Conservation (phyloP, 2,888 invertebrate species). For the Dryomyza anilis region DNA sequence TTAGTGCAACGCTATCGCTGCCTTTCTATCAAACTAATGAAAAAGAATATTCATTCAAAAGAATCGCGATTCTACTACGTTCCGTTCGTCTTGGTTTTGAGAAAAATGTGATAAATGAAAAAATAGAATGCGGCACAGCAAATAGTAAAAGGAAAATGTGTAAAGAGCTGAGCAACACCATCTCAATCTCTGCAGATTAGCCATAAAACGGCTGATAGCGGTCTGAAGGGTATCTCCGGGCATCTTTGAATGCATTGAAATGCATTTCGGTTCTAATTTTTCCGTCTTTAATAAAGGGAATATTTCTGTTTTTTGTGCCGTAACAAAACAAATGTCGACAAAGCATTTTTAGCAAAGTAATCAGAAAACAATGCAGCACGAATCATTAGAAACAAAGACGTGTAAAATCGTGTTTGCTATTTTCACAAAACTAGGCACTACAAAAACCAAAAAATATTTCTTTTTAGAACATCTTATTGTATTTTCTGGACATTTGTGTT, state of each 20-base stretch:
- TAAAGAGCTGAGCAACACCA: neutral
- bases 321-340: no score
- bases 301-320: neutral
- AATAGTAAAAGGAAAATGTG: neutral
- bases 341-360: no score
- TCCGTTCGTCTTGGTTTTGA: neutral
- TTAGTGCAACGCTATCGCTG: no score
- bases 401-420: no score
- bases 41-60: constrained; percentile 40
- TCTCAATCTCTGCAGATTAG: constrained; percentile 39
- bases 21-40: constrained; percentile 44
- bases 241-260: neutral
- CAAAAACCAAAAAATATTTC: no score
- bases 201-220: constrained; percentile 23
- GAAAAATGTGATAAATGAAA: neutral
- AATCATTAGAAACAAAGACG: no score
- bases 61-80: neutral
- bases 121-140: neutral
- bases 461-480: no score
- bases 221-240: constrained; percentile 9
- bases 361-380: no score
- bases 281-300: neutral
- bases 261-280: constrained; percentile 15
- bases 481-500: no score
- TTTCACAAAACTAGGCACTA: no score